Evolutionary conservation across 2,888 invertebrate species (phyloP), one percentile per base, ranked within the genome.

Genomic region (Drosophila hamatofila): DNA sequence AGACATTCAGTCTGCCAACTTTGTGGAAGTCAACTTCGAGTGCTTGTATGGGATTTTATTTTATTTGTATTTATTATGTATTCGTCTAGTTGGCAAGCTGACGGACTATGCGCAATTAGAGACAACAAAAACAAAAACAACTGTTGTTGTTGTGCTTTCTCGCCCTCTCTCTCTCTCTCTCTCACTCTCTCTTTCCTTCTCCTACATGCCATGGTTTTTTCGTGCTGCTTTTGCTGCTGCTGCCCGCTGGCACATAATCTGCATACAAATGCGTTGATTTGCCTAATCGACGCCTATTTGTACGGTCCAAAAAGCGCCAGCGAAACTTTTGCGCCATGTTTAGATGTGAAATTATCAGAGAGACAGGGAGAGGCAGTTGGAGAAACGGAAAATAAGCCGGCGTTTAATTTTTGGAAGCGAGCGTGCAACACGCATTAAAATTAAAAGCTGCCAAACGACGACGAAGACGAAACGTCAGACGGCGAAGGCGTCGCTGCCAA

Each of bases 271-370:
- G 84, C 90, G 89, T 81, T 83, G 87, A 89, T 89, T 90, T 88
- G 86, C 90, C 87, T 89, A 86, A 86, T 89, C 90, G 88, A 88
- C 89, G 89, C 83, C 88, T 89, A 86, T 88, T 89, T 89, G 89
- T 85, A 77, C 79, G 83, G 80, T 65, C 73, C 64, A 87, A 84
- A 74, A 74, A 72, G 70, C 64, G 78, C 16, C 42, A 57, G 57
- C 49, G 56, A 74, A 78, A 78, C 73, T 80, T 81, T 73, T 72
- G 63, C 63, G 69, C 65, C 81, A 81, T 81, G 78, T 69, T 81
- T 81, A 69, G 80, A 80, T 80, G 62, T 41, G 77, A 78, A 78
- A 81, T 78, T 78, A 78, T 80, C 81, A 80, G 72, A 41, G 18
- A 8, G 18, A 11, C 11, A n/a, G 1, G n/a, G 8, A n/a, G 37